Evolutionary conservation across 2,797 vertebrate genomes (phyloP).

Genomic region (Momotus momota): DNA sequence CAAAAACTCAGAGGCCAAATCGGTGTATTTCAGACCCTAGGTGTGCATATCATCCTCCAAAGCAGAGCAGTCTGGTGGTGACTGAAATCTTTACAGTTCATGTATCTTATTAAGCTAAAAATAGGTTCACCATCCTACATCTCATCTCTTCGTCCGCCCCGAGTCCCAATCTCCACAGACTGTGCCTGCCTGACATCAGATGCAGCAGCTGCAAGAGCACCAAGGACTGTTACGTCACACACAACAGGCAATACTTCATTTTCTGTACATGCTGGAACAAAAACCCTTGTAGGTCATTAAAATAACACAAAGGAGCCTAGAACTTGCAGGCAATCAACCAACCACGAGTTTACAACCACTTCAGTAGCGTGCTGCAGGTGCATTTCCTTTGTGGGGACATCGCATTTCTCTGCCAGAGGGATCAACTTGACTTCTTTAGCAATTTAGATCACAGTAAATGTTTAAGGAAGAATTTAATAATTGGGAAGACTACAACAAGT

Average conservation of each 20-base stretch:
- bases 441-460: neutral
- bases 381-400: neutral
- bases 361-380: neutral
- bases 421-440: neutral
- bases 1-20: neutral
- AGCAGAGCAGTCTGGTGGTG: neutral
- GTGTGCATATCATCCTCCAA: neutral
- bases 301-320: neutral
- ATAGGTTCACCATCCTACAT: neutral
- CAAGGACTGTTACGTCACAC: neutral
- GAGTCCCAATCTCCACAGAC: neutral
- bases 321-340: neutral
- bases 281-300: neutral
- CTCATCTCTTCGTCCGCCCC: neutral
- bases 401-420: neutral
- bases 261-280: neutral
- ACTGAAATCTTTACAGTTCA: neutral
- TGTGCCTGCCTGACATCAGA: neutral
- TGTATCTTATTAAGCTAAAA: neutral
- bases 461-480: neutral
- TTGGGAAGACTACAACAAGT: neutral
- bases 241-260: neutral
- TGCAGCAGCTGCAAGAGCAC: neutral
- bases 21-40: neutral
- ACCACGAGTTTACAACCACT: neutral